These are phyloP conservation scores for Cryptotermes secundus DNA, from an alignment of 1,140 invertebrate genomes.

Conservation along the genomic window DNA sequence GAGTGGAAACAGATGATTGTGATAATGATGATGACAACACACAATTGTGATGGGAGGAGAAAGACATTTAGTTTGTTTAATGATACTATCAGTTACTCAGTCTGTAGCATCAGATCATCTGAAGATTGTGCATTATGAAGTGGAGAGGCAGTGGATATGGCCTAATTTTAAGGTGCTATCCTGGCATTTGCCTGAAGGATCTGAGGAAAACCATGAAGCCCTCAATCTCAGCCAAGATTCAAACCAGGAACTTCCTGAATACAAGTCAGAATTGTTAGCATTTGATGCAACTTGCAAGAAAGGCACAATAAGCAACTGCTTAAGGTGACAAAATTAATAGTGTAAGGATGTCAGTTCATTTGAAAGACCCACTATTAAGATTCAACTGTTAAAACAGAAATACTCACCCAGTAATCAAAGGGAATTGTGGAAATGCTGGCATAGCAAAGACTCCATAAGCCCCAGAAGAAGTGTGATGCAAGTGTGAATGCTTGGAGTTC, in stretches of 20 bases:
- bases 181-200: no score
- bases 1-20: background rate
- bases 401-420: conserved; percentile 90
- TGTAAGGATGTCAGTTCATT: background rate
- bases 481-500: conserved; percentile 83
- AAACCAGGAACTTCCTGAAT: no score
- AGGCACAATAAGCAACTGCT: background rate
- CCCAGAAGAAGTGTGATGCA: conserved; percentile 92
- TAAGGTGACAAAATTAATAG: background rate
- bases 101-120: no score
- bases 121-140: no score
- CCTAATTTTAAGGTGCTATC: no score
- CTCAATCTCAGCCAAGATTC: no score
- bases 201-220: no score
- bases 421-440: conserved; percentile 84
- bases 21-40: background rate
- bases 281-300: no score
- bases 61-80: no score
- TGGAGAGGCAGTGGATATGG: no score
- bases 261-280: no score
- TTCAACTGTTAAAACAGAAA: background rate
- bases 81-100: no score
- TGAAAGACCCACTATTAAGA: background rate
- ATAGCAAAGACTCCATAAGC: conserved; percentile 87
- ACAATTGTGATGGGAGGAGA: background rate